These are phyloP conservation scores for Meganola albula DNA, from an alignment of 2,888 invertebrate genomes.

Conservation along the genomic window DNA sequence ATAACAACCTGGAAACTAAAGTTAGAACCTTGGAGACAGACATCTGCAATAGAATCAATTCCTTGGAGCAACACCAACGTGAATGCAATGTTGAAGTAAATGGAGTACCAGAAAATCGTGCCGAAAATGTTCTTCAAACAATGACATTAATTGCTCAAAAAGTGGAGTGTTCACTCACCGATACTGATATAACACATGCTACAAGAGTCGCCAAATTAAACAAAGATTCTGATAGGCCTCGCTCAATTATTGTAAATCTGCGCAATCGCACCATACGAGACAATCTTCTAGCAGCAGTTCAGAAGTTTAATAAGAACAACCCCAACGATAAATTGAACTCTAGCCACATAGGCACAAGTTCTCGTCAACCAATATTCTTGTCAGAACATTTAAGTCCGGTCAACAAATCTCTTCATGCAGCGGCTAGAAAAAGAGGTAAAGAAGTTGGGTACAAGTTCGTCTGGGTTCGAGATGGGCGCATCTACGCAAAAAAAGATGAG, in stretches of 20 bases:
- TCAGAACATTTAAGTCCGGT: neutral
- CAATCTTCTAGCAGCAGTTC: neutral
- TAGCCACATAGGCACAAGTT: neutral
- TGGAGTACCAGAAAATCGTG: neutral
- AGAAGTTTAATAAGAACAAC: neutral
- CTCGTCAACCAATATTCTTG: neutral
- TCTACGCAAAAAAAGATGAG: neutral
- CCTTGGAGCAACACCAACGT: neutral
- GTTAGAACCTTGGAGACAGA: too few relatives aligned
- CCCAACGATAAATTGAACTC: neutral
- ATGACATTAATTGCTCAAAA: neutral
- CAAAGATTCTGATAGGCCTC: neutral
- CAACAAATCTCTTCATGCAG: neutral
- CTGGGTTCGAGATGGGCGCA: too few relatives aligned
- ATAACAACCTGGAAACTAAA: too few relatives aligned
- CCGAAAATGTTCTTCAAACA: neutral
- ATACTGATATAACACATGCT: neutral
- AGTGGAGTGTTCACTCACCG: neutral
- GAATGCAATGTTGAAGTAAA: neutral
- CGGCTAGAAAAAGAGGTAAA: neutral
- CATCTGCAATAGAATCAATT: constrained; percentile 1
- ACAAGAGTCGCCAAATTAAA: neutral
- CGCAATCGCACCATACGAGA: neutral
- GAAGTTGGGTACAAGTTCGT: neutral
- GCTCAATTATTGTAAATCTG: neutral